Evolutionary conservation across 2,113 vertebrate genomes (phyloP).

Genomic region (Phaetusa simplex): DNA sequence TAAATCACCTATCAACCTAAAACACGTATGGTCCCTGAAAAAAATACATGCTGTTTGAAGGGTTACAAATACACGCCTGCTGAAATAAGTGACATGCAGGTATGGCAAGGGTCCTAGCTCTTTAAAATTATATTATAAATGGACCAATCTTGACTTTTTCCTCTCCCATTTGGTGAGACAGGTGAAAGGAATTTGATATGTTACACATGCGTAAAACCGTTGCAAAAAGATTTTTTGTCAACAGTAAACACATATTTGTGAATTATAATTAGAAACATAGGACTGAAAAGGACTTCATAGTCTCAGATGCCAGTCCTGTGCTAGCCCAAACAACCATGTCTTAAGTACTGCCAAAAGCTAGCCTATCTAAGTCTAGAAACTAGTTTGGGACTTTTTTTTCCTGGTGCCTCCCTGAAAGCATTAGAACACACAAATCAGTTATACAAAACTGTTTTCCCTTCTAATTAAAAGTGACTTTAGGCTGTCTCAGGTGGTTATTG

Average conservation of each 20-base stretch:
- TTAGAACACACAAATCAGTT: not conserved
- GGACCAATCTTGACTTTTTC: not conserved
- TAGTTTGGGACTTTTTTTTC: not conserved
- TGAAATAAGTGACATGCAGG: not conserved
- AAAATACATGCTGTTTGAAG: not conserved
- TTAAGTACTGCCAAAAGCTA: not conserved
- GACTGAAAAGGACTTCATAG: not conserved
- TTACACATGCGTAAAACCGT: not conserved
- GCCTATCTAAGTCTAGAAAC: not conserved
- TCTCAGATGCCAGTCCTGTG: not conserved
- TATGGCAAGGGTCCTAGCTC: not conserved
- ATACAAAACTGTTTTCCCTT: not conserved
- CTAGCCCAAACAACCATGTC: not conserved
- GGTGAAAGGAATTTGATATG: not conserved
- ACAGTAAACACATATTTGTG: not conserved
- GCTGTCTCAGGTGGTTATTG: not conserved
- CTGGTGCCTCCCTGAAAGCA: not conserved
- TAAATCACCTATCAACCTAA: not conserved
- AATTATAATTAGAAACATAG: not conserved
- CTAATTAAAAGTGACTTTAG: not conserved
- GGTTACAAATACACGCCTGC: not conserved
- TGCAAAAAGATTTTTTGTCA: not conserved
- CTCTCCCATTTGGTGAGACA: not conserved
- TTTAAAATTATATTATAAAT: not conserved
- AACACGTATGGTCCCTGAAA: not conserved